Evolutionary conservation across 53 echinoderm and acorn worm genomes (phyloP), one percentile per base, ranked within the genome.

Genomic region (Henricia sp.): DNA sequence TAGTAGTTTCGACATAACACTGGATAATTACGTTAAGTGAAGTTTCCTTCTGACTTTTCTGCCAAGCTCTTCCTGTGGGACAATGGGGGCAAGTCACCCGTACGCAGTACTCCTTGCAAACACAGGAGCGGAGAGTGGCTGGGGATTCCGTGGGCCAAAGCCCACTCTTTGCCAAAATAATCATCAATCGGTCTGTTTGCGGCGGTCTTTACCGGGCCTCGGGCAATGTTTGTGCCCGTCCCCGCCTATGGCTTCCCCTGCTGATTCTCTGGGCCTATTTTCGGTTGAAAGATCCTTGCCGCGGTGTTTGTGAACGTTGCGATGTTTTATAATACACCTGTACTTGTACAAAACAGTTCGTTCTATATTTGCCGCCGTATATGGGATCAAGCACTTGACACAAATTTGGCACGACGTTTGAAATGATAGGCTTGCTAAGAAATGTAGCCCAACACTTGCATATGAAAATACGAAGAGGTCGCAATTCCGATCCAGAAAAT

Each of bases 211-310:
- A 17, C 28, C 19, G 27, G 59, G 39, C 80, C 36, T n/a, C 19
- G 38, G 80, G 80, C 80, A 80, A 80, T 80, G 80, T 80, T 80
- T 80, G 62, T 38, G 65, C 80, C 80, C 37, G 50, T 64, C 50
- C 70, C 64, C 80, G 48, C 80, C 64, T 23, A 21, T 37, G 17
- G 64, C 50, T 80, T 80, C 80, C 64, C 48, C 50, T 50, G 29
- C 34, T 40, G 46, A 41, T 42, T 57, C 76, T 59, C 72, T 29
- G 11, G 23, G 74, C 76, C 38, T 39, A 59, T 57, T 27, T 59
- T 27, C 10, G 43, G 76, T 28, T 76, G 76, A 76, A 42, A 76
- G 76, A 76, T 67, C 23, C 21, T 24, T 17, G 2, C 38, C 29
- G 38, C 40, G 55, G 19, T 42, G 25, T 43, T 26, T 76, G 25